These are phyloP conservation scores for Orientallactaga bullata DNA, from an alignment of 2,113 vertebrate species.

Conservation along the genomic window DNA sequence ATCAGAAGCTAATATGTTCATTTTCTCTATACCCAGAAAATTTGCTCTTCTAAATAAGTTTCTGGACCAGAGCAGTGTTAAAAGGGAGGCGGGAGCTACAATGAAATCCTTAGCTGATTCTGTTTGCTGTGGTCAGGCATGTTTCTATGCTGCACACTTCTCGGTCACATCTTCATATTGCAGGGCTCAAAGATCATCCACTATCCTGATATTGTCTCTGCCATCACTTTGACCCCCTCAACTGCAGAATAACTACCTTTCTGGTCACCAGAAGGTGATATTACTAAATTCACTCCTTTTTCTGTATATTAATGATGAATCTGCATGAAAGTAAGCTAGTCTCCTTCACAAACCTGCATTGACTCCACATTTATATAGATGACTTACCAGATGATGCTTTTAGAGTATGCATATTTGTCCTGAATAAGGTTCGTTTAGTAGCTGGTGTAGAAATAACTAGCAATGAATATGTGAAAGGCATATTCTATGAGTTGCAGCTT, in stretches of 20 bases:
- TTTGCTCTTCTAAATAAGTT: not conserved
- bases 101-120: not conserved
- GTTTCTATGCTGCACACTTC: not conserved
- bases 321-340: not conserved
- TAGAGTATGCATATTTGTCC: not conserved
- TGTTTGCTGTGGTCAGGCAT: not conserved
- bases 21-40: not conserved
- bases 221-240: not conserved
- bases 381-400: not conserved
- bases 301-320: not conserved
- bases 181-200: not conserved
- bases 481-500: not conserved
- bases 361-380: not conserved
- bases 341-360: not conserved
- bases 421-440: constrained; percentile 18
- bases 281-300: not conserved
- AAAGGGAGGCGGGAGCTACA: not conserved
- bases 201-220: not conserved
- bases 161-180: not conserved
- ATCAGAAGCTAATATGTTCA: not conserved
- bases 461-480: not conserved
- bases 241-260: not conserved
- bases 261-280: not conserved
- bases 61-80: not conserved
- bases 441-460: not conserved